Percentiles rank a stretch among this genome's conserved stretches.
Conservation (phyloP, 2,888 invertebrate genomes). For the Ectemnius cavifrons region DNA sequence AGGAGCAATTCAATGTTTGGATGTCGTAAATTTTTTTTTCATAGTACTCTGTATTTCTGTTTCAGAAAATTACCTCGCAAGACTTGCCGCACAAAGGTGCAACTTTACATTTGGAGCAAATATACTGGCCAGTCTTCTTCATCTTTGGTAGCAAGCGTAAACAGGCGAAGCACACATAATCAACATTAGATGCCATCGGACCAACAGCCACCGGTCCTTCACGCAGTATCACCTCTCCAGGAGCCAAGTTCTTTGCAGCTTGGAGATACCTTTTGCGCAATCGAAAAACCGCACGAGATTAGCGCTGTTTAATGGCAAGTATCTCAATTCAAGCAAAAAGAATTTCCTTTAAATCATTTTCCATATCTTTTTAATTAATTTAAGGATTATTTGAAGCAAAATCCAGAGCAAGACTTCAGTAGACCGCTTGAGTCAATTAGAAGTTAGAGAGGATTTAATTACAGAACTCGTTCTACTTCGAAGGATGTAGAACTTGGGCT, state of each 20-base stretch:
- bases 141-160: constrained; percentile 60
- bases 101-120: constrained; percentile 70
- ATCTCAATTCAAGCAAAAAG: no score
- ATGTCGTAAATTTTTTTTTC: no score
- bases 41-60: not conserved
- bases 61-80: constrained; percentile 70
- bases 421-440: no score
- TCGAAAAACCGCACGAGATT: not conserved
- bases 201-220: constrained; percentile 88
- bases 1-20: no score
- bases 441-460: no score
- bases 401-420: no score
- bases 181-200: constrained; percentile 77
- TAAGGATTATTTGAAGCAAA: no score
- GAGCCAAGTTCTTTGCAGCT: constrained; percentile 82
- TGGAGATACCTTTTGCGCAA: constrained; percentile 81
- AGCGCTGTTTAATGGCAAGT: no score
- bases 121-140: constrained; percentile 35
- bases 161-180: constrained; percentile 70
- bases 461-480: no score
- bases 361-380: no score
- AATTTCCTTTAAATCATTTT: no score
- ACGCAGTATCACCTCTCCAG: constrained; percentile 86
- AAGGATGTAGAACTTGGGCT: no score
- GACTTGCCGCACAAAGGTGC: constrained; percentile 72